phyloP scores from a whole-genome alignment of 2,797 vertebrate genomes.

The Pseudochirops corinnae region DNA sequence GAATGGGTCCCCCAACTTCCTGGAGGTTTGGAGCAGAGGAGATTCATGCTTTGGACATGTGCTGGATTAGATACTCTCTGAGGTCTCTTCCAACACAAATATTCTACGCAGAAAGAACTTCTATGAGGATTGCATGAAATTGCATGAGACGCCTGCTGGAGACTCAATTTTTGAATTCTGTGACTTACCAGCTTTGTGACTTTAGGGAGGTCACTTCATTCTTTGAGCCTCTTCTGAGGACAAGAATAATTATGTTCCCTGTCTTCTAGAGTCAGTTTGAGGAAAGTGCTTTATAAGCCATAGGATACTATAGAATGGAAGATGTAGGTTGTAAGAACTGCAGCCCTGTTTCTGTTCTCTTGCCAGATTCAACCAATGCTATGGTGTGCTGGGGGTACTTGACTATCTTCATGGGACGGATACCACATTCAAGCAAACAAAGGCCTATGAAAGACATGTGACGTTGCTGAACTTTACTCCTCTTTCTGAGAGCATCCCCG shows the following conservation, averaged over 20 bases:
- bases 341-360: background rate
- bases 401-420: slow-evolving; percentile 95
- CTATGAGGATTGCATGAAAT: background rate
- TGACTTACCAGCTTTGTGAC: background rate
- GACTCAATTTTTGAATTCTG: background rate
- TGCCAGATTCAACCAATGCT: slow-evolving; percentile 95
- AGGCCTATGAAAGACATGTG: slow-evolving; percentile 91
- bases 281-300: background rate
- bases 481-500: slow-evolving; percentile 91
- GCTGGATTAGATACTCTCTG: background rate
- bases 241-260: background rate
- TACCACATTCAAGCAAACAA: slow-evolving; percentile 88
- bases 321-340: background rate
- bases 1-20: background rate
- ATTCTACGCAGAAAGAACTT: background rate
- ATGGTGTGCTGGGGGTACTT: slow-evolving; percentile 92
- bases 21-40: background rate
- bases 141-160: background rate
- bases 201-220: background rate
- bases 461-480: slow-evolving; percentile 91
- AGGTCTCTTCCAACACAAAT: background rate
- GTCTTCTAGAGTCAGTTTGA: background rate
- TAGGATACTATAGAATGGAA: background rate
- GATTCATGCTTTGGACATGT: background rate
- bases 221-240: background rate